Base-by-base conservation (phyloP, 2,888 invertebrate genomes). In the Cantharis nigra region DNA sequence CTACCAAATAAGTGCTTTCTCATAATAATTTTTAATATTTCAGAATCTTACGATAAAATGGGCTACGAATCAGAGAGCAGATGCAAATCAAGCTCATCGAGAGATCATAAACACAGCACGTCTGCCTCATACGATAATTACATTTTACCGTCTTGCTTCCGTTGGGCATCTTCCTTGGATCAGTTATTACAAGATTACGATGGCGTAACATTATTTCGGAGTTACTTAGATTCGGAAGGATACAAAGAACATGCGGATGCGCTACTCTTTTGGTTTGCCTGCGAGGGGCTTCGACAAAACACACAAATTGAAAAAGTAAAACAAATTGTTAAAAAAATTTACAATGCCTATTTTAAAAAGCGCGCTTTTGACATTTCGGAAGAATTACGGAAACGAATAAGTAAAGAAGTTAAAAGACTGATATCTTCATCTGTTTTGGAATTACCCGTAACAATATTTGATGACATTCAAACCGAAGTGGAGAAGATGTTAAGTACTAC, bases 181-280 rank as follows among this genome's bases (percentile, higher is more conserved):
- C 92, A 93, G 86, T 91, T 98, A 83, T 92, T 98, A 84, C 94
- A 95, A 90, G 98, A 98, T 90, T 93, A 94, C 82, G 96, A 97
- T 88, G 98, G 98, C 79, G 95, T 97, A 83, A 93, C 94, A 79
- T 90, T 97, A 86, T 98, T 97, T 90, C 94, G 94, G 88, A 92
- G 92, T 89, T 96, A 94, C 90, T 92, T 96, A 85, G 92, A 93
- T 87, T 92, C 93, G 84, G 96, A 96, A 88, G 95, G 94, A 85
- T 92, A 92, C 81, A 91, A 67, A 11, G 92, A 86, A 30, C 93
- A 95, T 89, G 93, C 94, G 83, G 94, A 95, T 89, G 92, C 95
- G 74, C 92, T 97, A 85, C 94, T 95, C 89, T 98, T 98, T 90
- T 97, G 96, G 93, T 98, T 97, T 90, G 98, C 97, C 72, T 96